Percentiles rank a stretch among this genome's conserved stretches.
Conservation (phyloP, 2,888 invertebrate species). For the Seira musarum region DNA sequence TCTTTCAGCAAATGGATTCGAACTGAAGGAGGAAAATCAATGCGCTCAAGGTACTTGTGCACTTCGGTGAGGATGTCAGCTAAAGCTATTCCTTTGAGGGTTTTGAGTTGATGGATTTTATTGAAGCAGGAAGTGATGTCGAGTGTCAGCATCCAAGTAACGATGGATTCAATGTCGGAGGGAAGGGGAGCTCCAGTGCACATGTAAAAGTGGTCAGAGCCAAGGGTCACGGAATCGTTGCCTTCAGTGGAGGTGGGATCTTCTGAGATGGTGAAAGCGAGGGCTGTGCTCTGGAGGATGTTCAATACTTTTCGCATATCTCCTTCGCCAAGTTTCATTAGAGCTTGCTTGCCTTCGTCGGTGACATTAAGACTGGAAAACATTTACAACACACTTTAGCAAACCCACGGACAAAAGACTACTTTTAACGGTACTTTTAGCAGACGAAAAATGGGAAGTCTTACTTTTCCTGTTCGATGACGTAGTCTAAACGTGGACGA, state of each 20-base stretch:
- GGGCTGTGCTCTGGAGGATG: slow-evolving; percentile 95
- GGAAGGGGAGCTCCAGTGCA: slow-evolving; percentile 98
- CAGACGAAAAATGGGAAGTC: too few relatives aligned
- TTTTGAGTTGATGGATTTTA: slow-evolving; percentile 84
- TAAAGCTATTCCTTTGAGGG: slow-evolving; percentile 91
- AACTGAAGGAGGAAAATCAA: slow-evolving; percentile 88
- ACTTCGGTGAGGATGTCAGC: slow-evolving; percentile 95
- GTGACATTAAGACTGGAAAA: slow-evolving; percentile 82
- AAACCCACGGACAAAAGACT: too few relatives aligned
- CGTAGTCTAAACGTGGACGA: too few relatives aligned
- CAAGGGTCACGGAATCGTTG: slow-evolving; percentile 79
- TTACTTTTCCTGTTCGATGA: slow-evolving; percentile 55
- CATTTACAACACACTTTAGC: not conserved
- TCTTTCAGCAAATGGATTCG: slow-evolving; percentile 86
- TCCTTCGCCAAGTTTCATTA: slow-evolving; percentile 91
- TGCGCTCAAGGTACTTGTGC: slow-evolving; percentile 88
- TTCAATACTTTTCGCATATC: slow-evolving; percentile 99
- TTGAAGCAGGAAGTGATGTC: slow-evolving; percentile 83
- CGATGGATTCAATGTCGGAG: slow-evolving; percentile 88
- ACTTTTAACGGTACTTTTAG: too few relatives aligned
- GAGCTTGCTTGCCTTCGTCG: slow-evolving; percentile 90
- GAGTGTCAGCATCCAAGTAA: slow-evolving; percentile 88
- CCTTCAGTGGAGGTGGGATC: slow-evolving; percentile 58
- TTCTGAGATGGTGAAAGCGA: slow-evolving; percentile 79
- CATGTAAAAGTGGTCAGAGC: slow-evolving; percentile 92